Percentiles rank a stretch among this genome's conserved stretches.
Evolutionary conservation across 2,797 vertebrate species (phyloP).

Genomic region (Argya squamiceps): DNA sequence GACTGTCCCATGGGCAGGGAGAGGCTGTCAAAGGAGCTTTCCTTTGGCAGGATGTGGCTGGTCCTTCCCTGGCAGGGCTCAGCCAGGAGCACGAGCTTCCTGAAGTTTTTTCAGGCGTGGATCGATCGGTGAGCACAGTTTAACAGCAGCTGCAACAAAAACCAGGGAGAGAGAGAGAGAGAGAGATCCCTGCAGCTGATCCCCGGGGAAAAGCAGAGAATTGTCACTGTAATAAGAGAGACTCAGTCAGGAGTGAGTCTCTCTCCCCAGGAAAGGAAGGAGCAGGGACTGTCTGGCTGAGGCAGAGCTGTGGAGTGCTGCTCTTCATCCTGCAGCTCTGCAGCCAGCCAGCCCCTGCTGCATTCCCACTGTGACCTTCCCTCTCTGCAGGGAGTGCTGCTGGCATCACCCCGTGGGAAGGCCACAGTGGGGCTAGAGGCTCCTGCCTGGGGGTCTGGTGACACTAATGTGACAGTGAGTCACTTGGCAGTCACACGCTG

Average conservation of each 20-base stretch:
- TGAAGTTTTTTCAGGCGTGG: background rate
- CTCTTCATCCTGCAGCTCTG: background rate
- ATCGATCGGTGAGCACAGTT: background rate
- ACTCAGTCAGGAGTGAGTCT: background rate
- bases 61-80: background rate
- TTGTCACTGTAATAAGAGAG: background rate
- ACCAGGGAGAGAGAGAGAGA: background rate
- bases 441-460: background rate
- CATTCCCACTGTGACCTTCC: background rate
- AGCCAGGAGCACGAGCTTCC: background rate
- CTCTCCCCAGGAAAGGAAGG: background rate
- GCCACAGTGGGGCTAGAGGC: background rate
- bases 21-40: background rate
- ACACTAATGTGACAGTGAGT: rapidly evolving
- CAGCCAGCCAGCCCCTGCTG: background rate
- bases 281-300: background rate
- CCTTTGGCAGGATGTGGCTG: background rate
- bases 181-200: background rate
- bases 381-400: rapidly evolving
- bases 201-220: background rate
- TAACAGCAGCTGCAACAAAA: conserved; percentile 20
- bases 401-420: background rate
- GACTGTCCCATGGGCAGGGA: background rate
- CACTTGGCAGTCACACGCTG: background rate
- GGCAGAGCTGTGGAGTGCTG: background rate